These are phyloP conservation scores for Lindbergichthys nudifrons DNA, from an alignment of 2,797 vertebrate genomes.

Conservation along the genomic window DNA sequence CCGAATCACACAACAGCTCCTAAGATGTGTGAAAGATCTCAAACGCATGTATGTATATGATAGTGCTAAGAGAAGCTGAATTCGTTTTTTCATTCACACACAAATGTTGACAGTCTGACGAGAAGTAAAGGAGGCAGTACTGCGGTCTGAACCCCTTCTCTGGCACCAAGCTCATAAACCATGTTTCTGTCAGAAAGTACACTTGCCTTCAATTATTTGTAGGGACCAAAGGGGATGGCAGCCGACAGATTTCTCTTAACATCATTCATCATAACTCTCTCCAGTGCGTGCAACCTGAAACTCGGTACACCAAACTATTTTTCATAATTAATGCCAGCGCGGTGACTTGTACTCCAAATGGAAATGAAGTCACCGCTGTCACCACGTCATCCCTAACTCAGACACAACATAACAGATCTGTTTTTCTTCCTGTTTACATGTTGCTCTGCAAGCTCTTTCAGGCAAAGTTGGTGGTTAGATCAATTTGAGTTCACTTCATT, in stretches of 20 bases:
- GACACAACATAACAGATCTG: conserved; percentile 37
- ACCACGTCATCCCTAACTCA: conserved; percentile 52
- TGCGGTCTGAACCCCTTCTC: too few relatives aligned
- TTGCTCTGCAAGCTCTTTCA: conserved; percentile 56
- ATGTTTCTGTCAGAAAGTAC: conserved; percentile 65
- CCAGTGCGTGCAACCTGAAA: conserved; percentile 42
- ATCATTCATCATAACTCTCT: conserved; percentile 55
- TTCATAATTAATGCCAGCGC: conserved; percentile 70
- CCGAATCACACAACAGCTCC: background rate
- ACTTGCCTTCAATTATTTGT: conserved; percentile 55
- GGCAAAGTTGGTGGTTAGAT: conserved; percentile 38
- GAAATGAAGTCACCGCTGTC: conserved; percentile 49
- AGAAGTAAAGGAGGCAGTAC: conserved; percentile 16
- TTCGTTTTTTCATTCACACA: conserved; percentile 9
- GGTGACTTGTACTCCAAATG: conserved; percentile 47
- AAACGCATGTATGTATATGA: background rate
- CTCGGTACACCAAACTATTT: conserved; percentile 48
- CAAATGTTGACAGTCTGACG: conserved; percentile 3
- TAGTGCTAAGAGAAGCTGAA: background rate
- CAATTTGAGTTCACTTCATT: conserved; percentile 41
- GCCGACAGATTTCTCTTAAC: conserved; percentile 56
- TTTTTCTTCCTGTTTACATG: conserved; percentile 43
- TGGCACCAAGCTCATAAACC: conserved; percentile 61
- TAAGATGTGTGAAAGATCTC: background rate
- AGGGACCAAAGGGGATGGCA: conserved; percentile 47